phyloP scores from a whole-genome alignment of 2,797 vertebrate genomes.

The Anguilla megastoma region DNA sequence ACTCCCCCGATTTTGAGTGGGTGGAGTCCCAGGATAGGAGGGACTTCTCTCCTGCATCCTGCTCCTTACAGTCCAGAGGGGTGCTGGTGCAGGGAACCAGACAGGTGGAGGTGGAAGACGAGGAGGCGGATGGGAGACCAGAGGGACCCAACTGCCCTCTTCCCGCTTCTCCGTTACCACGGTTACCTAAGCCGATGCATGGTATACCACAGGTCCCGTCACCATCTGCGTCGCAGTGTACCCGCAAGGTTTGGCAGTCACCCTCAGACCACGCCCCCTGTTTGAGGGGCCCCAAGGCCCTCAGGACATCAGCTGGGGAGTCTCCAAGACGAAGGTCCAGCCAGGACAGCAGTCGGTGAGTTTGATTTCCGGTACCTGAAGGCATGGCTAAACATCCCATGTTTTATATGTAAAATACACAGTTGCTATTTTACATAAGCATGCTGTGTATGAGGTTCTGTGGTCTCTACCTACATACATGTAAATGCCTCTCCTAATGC shows the following conservation, averaged over 20 bases:
- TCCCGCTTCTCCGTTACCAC: conserved; percentile 33
- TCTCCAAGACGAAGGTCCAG: conserved; percentile 1
- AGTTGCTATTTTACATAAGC: neutral
- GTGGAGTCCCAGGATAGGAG: neutral
- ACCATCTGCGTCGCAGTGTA: conserved; percentile 16
- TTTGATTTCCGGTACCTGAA: neutral
- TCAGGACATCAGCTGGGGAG: neutral
- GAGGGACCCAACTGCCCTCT: conserved; percentile 14
- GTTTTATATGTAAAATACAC: neutral
- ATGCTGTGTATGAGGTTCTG: neutral
- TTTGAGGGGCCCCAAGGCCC: neutral
- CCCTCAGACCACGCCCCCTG: neutral
- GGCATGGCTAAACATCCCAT: neutral
- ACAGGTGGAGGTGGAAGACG: conserved; percentile 29
- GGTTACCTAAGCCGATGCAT: conserved; percentile 29
- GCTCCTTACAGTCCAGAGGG: neutral
- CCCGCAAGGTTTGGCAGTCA: neutral
- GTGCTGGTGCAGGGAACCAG: neutral
- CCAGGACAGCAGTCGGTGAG: conserved; percentile 59
- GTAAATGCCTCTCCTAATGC: neutral
- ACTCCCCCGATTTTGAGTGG: neutral
- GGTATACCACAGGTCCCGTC: neutral
- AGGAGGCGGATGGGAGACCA: neutral
- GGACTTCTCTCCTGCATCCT: neutral
- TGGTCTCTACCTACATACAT: neutral